These are phyloP conservation scores for Agapornis roseicollis DNA, from an alignment of 2,113 vertebrate species.

Conservation along the genomic window DNA sequence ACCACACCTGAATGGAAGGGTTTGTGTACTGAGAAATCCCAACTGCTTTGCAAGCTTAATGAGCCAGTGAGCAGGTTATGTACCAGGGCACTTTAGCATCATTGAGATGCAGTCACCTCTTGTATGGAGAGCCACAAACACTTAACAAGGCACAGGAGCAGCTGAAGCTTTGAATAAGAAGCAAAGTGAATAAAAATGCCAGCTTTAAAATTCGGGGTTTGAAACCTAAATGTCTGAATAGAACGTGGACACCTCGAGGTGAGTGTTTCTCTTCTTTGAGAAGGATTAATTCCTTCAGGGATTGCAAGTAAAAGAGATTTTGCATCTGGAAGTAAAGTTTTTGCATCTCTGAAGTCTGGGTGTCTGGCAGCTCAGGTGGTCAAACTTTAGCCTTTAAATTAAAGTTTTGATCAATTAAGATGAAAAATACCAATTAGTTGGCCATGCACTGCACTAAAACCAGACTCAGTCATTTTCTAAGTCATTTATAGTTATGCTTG, in stretches of 20 bases:
- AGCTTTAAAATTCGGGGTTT: background rate
- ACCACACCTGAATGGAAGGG: background rate
- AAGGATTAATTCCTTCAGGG: background rate
- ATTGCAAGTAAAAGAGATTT: background rate
- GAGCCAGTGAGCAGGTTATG: background rate
- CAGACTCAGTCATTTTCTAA: background rate
- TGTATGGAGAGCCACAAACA: background rate
- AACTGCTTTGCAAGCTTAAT: slow-evolving; percentile 18
- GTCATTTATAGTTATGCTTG: background rate
- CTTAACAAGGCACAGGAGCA: background rate
- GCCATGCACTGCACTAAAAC: background rate
- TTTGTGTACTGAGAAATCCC: slow-evolving; percentile 30
- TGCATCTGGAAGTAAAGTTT: background rate
- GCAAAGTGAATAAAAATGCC: background rate
- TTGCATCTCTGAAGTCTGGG: background rate
- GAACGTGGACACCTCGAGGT: background rate
- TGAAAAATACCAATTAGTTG: background rate
- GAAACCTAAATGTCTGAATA: background rate
- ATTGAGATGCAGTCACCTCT: slow-evolving; percentile 40
- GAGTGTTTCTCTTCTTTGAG: background rate
- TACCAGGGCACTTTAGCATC: slow-evolving; percentile 3
- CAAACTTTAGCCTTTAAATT: background rate
- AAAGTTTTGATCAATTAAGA: background rate
- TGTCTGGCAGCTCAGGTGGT: background rate
- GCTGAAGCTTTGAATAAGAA: background rate